Evolutionary conservation across 2,113 vertebrate species (phyloP).

Genomic region (Cynopterus brachyotis): DNA sequence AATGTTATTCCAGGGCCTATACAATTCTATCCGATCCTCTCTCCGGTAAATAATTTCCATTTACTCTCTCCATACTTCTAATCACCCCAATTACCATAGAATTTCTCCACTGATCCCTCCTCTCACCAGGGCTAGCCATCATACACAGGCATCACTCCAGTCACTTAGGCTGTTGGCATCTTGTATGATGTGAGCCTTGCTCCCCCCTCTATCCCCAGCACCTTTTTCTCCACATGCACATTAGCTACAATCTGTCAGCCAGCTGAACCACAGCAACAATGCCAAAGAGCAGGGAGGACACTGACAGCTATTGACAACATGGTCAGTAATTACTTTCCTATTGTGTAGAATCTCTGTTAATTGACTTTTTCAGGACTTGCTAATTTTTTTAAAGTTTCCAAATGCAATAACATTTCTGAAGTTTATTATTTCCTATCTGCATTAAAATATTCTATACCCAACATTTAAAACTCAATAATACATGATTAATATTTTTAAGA

Average conservation of each 20-base stretch:
- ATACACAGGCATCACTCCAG: background rate
- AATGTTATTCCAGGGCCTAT: background rate
- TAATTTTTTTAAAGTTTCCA: slow-evolving; percentile 37
- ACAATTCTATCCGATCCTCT: background rate
- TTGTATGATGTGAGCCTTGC: background rate
- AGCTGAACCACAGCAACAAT: background rate
- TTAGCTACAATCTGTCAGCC: slow-evolving; percentile 42
- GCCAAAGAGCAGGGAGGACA: background rate
- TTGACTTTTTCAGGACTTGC: background rate
- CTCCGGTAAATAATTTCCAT: background rate
- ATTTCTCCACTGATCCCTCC: background rate
- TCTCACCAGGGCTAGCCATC: background rate
- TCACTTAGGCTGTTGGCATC: background rate
- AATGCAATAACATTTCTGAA: slow-evolving; percentile 66
- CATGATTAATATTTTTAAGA: slow-evolving; percentile 73
- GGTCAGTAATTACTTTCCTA: background rate
- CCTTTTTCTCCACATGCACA: background rate
- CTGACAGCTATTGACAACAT: background rate
- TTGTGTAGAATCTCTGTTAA: background rate
- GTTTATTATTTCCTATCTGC: slow-evolving; percentile 59
- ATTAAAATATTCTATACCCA: slow-evolving; percentile 20
- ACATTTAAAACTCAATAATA: slow-evolving; percentile 65
- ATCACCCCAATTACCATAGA: background rate
- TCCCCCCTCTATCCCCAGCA: background rate
- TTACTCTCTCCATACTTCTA: background rate